Conservation (phyloP, 2,888 invertebrate genomes). For the Erpobdella octoculata region DNA sequence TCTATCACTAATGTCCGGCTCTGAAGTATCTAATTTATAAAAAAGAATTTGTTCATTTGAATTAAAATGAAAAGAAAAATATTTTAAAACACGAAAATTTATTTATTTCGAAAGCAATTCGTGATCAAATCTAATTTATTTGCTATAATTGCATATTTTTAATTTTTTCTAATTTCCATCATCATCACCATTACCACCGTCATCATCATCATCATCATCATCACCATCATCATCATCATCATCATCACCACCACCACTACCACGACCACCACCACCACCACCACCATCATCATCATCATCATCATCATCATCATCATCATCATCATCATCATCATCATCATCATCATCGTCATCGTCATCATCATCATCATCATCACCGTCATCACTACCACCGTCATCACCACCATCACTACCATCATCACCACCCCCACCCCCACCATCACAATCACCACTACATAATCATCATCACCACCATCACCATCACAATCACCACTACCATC, state of each 20-base stretch:
- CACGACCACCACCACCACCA: too few relatives aligned
- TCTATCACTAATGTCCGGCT: neutral
- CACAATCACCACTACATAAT: too few relatives aligned
- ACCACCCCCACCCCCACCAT: too few relatives aligned
- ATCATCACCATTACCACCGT: neutral
- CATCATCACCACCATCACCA: too few relatives aligned
- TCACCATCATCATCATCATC: conserved; percentile 17
- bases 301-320: conserved; percentile 17
- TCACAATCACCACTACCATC: too few relatives aligned
- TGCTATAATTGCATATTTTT: too few relatives aligned
- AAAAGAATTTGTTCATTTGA: neutral
- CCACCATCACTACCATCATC: too few relatives aligned
- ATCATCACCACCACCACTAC: too few relatives aligned
- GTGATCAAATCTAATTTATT: too few relatives aligned
- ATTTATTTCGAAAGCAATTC: too few relatives aligned
- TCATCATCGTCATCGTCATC: conserved; percentile 11
- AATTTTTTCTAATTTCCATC: too few relatives aligned
- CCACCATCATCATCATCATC: conserved; percentile 15
- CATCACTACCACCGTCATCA: neutral
- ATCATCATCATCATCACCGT: conserved; percentile 12
- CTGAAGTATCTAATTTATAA: neutral
- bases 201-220: conserved; percentile 10
- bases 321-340: conserved; percentile 23
- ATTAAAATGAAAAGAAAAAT: neutral
- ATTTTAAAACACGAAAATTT: neutral